Evolutionary conservation across 2,113 vertebrate genomes (phyloP), one percentile per base, ranked within the genome.

Genomic region (Apaloderma vittatum): DNA sequence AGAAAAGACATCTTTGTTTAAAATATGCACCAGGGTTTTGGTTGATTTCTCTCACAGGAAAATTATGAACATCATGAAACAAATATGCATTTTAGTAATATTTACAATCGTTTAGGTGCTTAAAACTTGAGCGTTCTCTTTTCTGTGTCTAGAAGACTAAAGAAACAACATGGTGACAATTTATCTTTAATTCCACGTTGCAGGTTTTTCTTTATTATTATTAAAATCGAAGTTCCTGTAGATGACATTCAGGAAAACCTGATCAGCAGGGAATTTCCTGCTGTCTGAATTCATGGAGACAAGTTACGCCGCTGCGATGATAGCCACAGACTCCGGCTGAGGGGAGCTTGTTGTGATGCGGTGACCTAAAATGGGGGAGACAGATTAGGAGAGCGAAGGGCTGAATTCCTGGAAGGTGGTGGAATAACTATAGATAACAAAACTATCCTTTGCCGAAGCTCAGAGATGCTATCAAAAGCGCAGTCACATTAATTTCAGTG

Each of bases 231-330:
- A 78, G 93, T 90, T 91, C 77, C 90, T 95, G 91, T 86, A 74
- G 78, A 95, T 97, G 95, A 90, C 91, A 94, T 97, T 83, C 95
- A 95, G 97, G 96, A 97, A 96, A 78, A 92, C 95, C 87, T 96
- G 96, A 95, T 97, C 97, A 97, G 94, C 66, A 82, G 93, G 95
- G 95, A 96, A 97, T 97, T 97, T 97, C 97, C 96, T 97, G 96
- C 94, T 93, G 97, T 97, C 96, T 97, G 94, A 97, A 93, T 83
- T 94, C 22, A 6, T 74, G 89, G 91, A 93, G 95, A 95, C 87
- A 59, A 86, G 80, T 96, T 95, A 85, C 32, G 57, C 89, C 89
- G 77, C 67, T 75, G 80, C 11, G 1, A 36, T 90, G 95, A 95
- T 94, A 95, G 94, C 93, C 96, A 63, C 54, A 10, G 93, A 91